These are phyloP conservation scores for Drosophila melanocephala DNA, from an alignment of 2,888 invertebrate species.

Conservation along the genomic window DNA sequence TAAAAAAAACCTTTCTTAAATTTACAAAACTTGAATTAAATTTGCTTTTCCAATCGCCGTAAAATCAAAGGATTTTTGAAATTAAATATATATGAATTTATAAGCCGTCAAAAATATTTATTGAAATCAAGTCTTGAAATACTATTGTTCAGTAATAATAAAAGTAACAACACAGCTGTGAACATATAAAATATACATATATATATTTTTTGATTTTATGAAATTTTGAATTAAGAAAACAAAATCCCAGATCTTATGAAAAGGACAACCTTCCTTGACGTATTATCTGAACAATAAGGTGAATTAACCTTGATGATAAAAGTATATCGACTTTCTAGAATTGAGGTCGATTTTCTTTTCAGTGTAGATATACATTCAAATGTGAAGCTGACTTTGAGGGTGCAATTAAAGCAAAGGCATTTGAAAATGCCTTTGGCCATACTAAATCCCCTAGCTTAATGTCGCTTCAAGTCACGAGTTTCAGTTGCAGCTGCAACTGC, in stretches of 20 bases:
- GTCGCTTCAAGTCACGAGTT: slow-evolving; percentile 58
- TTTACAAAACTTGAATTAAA: background rate
- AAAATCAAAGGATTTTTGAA: background rate
- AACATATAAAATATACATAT: background rate
- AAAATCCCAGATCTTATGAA: too few species aligned
- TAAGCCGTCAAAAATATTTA: too few species aligned
- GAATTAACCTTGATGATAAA: background rate
- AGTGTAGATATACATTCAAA: background rate
- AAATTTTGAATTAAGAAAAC: background rate
- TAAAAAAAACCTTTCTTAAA: too few species aligned
- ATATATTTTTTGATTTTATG: background rate
- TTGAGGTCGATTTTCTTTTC: background rate
- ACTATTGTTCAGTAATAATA: background rate
- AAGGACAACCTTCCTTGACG: too few species aligned
- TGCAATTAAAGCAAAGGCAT: slow-evolving; percentile 70
- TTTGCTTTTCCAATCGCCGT: background rate
- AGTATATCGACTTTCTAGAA: background rate
- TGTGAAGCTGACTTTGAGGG: slow-evolving; percentile 31
- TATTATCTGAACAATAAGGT: background rate
- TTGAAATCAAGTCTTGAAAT: too few species aligned
- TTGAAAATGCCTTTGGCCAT: slow-evolving; percentile 71
- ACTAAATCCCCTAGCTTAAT: slow-evolving; percentile 68
- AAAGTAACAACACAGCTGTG: background rate
- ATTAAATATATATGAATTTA: background rate
- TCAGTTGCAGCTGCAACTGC: slow-evolving; percentile 26